A percentile compares a stretch with the other conserved stretches of the same genome.
Conservation (phyloP, 2,888 invertebrate species). For the Agriotes lineatus region DNA sequence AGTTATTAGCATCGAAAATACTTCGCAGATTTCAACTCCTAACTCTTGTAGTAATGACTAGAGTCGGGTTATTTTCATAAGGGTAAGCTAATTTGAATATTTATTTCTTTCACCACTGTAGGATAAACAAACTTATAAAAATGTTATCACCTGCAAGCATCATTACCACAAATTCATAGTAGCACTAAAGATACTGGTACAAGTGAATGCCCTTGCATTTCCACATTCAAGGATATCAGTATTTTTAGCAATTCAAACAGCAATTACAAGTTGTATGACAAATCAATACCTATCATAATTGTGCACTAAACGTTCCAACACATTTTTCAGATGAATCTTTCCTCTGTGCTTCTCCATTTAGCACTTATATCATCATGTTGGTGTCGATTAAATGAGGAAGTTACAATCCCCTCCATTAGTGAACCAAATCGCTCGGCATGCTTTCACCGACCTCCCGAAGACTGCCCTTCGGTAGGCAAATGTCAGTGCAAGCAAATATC, state of each 20-base stretch:
- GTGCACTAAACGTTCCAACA: background rate
- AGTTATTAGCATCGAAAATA: background rate
- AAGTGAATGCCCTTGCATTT: no score
- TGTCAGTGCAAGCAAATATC: slow-evolving; percentile 61
- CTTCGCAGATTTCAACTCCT: no score
- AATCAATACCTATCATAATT: no score
- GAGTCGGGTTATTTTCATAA: background rate
- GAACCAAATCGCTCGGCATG: slow-evolving; percentile 53
- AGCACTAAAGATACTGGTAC: no score
- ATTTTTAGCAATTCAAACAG: no score
- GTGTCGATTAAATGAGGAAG: slow-evolving; percentile 49
- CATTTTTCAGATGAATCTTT: slow-evolving; percentile 3
- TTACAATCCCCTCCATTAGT: slow-evolving; percentile 23
- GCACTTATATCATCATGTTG: slow-evolving; percentile 30
- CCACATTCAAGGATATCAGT: no score
- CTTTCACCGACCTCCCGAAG: slow-evolving; percentile 60
- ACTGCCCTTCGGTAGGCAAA: slow-evolving; percentile 57
- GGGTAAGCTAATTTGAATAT: no score
- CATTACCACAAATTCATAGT: no score
- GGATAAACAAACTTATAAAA: no score
- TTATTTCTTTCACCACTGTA: no score
- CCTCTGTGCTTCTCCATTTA: background rate
- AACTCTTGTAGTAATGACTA: background rate
- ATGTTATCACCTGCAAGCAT: no score
- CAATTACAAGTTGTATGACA: no score